phyloP scores from a whole-genome alignment of 2,797 vertebrate genomes.

The Discoglossus pictus region DNA sequence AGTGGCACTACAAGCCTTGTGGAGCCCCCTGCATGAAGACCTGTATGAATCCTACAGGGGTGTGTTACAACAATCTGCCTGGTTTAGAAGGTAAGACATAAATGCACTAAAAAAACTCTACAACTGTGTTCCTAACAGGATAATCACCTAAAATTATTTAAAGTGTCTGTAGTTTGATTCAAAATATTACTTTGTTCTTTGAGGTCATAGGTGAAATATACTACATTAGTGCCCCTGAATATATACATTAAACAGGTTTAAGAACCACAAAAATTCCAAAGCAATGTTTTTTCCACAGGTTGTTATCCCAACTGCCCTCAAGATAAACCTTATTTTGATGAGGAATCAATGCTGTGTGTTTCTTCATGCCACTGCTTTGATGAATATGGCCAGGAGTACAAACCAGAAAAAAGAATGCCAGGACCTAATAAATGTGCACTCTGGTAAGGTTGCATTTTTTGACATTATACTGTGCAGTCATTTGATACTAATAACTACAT shows the following conservation, averaged over 20 bases:
- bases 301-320: constrained; percentile 89
- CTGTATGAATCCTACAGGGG: constrained; percentile 70
- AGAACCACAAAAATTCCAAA: no score
- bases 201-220: no score
- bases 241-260: no score
- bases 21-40: constrained; percentile 73
- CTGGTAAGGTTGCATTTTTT: no score
- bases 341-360: constrained; percentile 84
- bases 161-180: no score
- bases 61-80: constrained; percentile 61
- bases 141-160: no score
- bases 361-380: constrained; percentile 83
- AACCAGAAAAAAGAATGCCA: constrained; percentile 62
- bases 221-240: no score
- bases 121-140: no score
- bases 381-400: constrained; percentile 64
- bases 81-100: constrained; percentile 74
- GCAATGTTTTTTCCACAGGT: constrained; percentile 65
- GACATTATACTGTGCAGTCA: no score
- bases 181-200: no score
- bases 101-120: no score
- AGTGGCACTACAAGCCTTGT: constrained; percentile 75
- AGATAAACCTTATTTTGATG: constrained; percentile 84
- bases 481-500: no score
- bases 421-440: constrained; percentile 70